Percentiles rank a stretch among this genome's conserved stretches.
Evolutionary conservation across 1,140 invertebrate genomes (phyloP).

Genomic region (Bombus sibiricus): DNA sequence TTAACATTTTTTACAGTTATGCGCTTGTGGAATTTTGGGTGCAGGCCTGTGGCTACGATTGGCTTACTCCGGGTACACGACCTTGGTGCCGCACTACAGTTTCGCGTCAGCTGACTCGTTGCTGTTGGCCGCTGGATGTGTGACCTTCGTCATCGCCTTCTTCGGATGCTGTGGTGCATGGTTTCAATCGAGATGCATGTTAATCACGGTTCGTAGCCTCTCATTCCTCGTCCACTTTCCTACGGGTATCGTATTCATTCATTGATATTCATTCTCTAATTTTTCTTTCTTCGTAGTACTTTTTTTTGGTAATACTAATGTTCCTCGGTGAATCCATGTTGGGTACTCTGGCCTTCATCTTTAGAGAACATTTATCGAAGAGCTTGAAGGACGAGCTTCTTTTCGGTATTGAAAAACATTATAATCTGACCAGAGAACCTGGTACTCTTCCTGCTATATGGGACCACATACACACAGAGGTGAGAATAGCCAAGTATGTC

Average conservation of each 20-base stretch:
- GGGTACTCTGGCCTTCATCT: conserved; percentile 90
- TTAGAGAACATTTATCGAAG: conserved; percentile 87
- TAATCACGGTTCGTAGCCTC: conserved; percentile 86
- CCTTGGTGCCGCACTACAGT: conserved; percentile 88
- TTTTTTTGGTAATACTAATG: conserved; percentile 90
- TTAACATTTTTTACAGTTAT: conserved; percentile 84
- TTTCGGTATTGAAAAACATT: conserved; percentile 87
- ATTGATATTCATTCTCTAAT: fast-evolving
- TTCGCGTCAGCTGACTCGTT: conserved; percentile 88
- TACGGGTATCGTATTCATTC: too few relatives aligned
- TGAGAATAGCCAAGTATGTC: conserved; percentile 72
- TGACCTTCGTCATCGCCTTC: conserved; percentile 89
- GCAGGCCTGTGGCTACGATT: conserved; percentile 89
- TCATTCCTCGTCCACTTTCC: not conserved
- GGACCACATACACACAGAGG: conserved; percentile 89
- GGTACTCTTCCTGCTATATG: conserved; percentile 87
- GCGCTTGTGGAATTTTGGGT: conserved; percentile 89
- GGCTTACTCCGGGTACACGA: conserved; percentile 88
- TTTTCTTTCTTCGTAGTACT: conserved; percentile 85
- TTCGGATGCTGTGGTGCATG: conserved; percentile 92
- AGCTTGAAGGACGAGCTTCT: conserved; percentile 87
- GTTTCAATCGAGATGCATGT: conserved; percentile 90
- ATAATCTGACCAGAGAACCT: conserved; percentile 85
- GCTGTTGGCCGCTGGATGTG: conserved; percentile 86
- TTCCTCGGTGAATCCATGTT: conserved; percentile 91